These are phyloP conservation scores for Heliothis peltigera DNA, from an alignment of 2,888 invertebrate genomes.

Conservation along the genomic window DNA sequence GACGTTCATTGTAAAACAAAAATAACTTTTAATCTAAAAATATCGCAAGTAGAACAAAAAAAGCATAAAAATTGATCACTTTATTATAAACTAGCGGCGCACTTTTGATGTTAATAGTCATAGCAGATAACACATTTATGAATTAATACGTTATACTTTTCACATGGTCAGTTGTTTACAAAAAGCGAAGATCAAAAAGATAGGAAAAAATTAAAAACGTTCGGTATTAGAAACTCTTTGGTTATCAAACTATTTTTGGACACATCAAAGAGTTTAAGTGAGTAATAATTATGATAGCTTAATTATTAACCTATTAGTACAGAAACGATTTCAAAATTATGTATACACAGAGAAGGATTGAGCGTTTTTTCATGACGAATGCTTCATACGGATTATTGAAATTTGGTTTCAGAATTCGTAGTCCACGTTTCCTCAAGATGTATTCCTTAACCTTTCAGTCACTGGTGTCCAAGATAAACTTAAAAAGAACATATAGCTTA, in stretches of 20 bases:
- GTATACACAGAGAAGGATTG: too few relatives aligned
- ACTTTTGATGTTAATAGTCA: constrained; percentile 57
- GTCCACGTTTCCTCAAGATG: too few relatives aligned
- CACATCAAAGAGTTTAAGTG: constrained; percentile 45
- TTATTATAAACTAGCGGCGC: constrained; percentile 45
- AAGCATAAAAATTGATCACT: constrained; percentile 36
- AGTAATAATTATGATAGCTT: constrained; percentile 5
- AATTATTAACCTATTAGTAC: not conserved
- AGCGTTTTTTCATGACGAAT: too few relatives aligned
- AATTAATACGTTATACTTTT: constrained; percentile 44
- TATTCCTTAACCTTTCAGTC: too few relatives aligned
- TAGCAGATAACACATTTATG: constrained; percentile 46
- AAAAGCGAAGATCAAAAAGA: constrained; percentile 58
- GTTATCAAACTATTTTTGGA: constrained; percentile 17
- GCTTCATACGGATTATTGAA: too few relatives aligned
- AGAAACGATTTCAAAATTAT: not conserved
- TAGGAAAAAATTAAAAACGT: constrained; percentile 17
- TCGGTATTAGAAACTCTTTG: constrained; percentile 17
- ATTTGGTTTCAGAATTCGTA: too few relatives aligned
- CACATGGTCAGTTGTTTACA: constrained; percentile 48
- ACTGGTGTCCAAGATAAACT: too few relatives aligned
- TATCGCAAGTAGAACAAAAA: constrained; percentile 31
- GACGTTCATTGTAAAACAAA: constrained; percentile 22
- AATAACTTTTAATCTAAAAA: constrained; percentile 26
- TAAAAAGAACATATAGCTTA: too few relatives aligned